phyloP scores from a whole-genome alignment of 2,888 invertebrate genomes.

The Neria commutata region DNA sequence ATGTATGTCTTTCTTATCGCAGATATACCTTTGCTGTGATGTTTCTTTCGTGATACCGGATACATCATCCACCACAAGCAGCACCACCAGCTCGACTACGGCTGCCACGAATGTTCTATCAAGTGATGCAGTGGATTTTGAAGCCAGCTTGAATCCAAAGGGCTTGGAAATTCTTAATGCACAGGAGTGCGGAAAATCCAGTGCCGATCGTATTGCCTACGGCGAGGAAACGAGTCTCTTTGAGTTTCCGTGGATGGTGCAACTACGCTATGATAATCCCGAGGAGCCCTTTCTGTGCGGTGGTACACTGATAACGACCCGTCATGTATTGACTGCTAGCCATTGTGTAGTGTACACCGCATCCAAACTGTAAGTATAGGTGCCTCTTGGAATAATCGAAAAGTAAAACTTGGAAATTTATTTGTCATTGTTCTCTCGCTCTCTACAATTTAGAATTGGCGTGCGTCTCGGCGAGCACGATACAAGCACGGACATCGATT shows the following conservation, averaged over 20 bases:
- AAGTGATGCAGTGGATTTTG: neutral
- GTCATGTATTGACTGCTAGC: constrained; percentile 54
- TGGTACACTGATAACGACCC: constrained; percentile 51
- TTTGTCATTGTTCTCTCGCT: no score
- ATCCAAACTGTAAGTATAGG: constrained; percentile 37
- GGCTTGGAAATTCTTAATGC: constrained; percentile 40
- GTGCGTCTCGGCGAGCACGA: constrained; percentile 62
- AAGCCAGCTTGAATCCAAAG: neutral
- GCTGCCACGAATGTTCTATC: neutral
- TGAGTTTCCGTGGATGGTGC: constrained; percentile 79
- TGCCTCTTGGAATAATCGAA: no score
- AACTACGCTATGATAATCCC: constrained; percentile 67
- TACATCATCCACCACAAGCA: neutral
- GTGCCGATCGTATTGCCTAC: constrained; percentile 66
- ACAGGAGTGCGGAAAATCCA: constrained; percentile 65
- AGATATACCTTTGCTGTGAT: constrained; percentile 27
- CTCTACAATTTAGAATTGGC: constrained; percentile 42
- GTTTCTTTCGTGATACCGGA: neutral
- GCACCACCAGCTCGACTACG: neutral
- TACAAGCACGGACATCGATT: constrained; percentile 48
- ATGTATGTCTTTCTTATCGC: neutral
- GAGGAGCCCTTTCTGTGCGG: constrained; percentile 55
- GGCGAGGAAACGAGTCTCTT: constrained; percentile 68
- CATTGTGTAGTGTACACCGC: constrained; percentile 47
- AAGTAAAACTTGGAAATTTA: no score